Conservation (phyloP, 30 jellyfish, hydroid and myxozoan genomes). For the Aurelia sp. region DNA sequence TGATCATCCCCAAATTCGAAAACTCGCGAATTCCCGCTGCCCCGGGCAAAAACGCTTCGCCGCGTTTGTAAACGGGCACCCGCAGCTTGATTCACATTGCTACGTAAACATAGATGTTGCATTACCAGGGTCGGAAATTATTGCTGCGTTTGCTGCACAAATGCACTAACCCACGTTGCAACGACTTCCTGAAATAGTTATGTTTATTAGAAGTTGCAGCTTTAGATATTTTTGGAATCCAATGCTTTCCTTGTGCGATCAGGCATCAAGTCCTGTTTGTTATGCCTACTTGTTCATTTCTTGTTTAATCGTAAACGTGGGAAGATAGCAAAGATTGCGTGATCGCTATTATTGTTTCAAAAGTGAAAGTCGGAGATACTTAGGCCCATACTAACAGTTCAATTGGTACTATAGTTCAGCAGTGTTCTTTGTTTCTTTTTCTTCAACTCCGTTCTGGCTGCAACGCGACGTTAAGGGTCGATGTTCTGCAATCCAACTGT, state of each 20-base stretch:
- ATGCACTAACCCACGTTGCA: not conserved
- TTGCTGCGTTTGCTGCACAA: slow-evolving; percentile 1
- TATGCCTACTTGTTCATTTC: not conserved
- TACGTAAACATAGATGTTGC: not conserved
- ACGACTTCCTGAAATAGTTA: not conserved
- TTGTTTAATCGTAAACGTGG: not conserved
- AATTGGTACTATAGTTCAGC: too few species aligned
- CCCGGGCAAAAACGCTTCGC: slow-evolving; percentile 3
- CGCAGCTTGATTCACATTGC: not conserved
- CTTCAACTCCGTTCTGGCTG: too few species aligned
- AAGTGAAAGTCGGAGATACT: too few species aligned
- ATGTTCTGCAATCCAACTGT: too few species aligned
- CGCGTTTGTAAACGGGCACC: not conserved
- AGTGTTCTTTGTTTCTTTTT: too few species aligned
- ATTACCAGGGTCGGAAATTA: not conserved
- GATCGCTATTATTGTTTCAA: too few species aligned
- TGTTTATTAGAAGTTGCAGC: not conserved
- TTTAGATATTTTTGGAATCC: not conserved
- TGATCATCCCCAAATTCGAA: not conserved
- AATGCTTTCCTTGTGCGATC: not conserved
- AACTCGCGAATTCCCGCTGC: not conserved
- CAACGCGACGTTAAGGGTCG: too few species aligned
- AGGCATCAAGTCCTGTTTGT: too few species aligned
- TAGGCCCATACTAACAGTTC: too few species aligned
- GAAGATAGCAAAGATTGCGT: too few species aligned